Base-by-base conservation (phyloP, 2,888 invertebrate species). In the Clostera curtula region DNA sequence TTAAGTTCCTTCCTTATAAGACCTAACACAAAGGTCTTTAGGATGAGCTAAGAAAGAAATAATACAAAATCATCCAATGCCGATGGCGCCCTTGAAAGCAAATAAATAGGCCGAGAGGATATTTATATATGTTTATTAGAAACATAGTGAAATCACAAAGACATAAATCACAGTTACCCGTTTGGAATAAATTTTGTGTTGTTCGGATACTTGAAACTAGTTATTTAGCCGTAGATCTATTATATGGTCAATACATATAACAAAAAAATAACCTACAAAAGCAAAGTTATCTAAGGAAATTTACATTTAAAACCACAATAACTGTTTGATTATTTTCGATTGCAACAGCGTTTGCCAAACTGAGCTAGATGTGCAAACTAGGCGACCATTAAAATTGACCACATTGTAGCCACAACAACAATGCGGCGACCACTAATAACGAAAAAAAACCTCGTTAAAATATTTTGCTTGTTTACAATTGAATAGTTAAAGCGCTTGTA, bases 351-450 rank as follows among this genome's bases (percentile, higher is more conserved):
- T 19, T 28, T 28, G 12, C 19, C 27, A 15, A 37, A 20, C 35
- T 39, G 51, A 25, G 29, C 51, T 47, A 40, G 48, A 48, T 49
- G 49, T 51, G 42, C 37, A 43, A 48, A 49, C 42, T 34, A 33
- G 35, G 27, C 17, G 18, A 27, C 35, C 25, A 33, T 36, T 40
- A 23, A 36, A 50, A 42, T 44, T 37, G 36, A 30, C 28, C 22
- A 8, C 28, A 25, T 28, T 10, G 19, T 24, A 34, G 27, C 35
- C 27, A 37, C 18, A 27, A 29, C 49, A 50, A 41, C 41, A 31
- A 43, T 34, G 52, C 38, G 43, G 49, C 49, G 42, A 24, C 49
- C 36, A 41, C 36, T 39, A 50, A 32, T 27, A 24, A 28, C 4
- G 28, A 8, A 5, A 35, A 43, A 43, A 48, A 39, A 19, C 14